Evolutionary conservation across 2,888 invertebrate genomes (phyloP), one percentile per base, ranked within the genome.

Genomic region (Drosophila atripex): DNA sequence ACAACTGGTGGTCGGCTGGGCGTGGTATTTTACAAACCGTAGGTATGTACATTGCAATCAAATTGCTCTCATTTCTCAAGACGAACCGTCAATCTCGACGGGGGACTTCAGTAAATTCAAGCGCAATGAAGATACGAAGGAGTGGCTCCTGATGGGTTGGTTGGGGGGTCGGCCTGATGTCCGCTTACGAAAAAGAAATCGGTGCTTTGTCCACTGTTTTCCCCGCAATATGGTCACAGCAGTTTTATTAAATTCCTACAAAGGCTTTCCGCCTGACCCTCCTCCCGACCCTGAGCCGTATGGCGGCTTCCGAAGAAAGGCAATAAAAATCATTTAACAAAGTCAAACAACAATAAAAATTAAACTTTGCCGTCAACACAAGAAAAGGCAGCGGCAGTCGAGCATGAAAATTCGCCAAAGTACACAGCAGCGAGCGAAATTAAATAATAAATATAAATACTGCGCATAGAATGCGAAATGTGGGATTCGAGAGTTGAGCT

Each of bases 271-370:
- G 23, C 7, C n/a, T 3, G 12, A 5, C 21, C 25, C 51, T 56
- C 32, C 25, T 6, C 35, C 35, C n/a, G n/a, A 7, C n/a, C 45
- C 73, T 16, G 30, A 8, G 9, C 25, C 14, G 23, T 14, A 28
- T 11, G 28, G 23, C 58, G 9, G 30, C 16, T 38, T 6, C 63
- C 25, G n/a, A 56, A 60, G 65, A 79, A 80, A 80, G 86, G 83
- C 83, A 84, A 84, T 88, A 88, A 84, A 84, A 84, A 84, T 84
- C 88, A 84, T 88, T 84, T 84, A 86, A 84, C 83, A 88, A 84
- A 84, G 87, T 84, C 83, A 88, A 84, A 84, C 88, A 88, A 84
- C 85, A 88, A 84, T 86, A 84, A 88, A 84, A 84, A 88, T 84
- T 88, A 80, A 84, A 88, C 86, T 71, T 84, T 86, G 85, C 88